Evolutionary conservation across 2,113 vertebrate species (phyloP).

Genomic region (Jaculus jaculus): DNA sequence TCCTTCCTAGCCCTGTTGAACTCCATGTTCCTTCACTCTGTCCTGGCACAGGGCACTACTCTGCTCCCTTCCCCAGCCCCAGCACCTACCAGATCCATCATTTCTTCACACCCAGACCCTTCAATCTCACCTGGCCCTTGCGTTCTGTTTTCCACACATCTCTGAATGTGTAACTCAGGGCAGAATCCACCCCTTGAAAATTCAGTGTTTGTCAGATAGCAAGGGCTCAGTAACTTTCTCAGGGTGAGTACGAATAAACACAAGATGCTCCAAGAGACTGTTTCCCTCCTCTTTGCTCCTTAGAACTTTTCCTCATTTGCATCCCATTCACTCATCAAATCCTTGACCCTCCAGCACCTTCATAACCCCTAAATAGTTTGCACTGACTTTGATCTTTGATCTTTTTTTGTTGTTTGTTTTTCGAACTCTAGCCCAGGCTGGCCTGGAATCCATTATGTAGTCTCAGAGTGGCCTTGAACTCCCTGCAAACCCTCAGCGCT

Average conservation of each 20-base stretch:
- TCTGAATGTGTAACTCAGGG: not conserved
- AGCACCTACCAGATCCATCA: not conserved
- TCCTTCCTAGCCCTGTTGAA: too few species aligned
- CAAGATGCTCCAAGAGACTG: fast-evolving
- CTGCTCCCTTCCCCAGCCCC: not conserved
- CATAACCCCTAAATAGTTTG: not conserved
- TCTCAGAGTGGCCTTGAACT: too few species aligned
- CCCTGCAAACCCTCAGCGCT: too few species aligned
- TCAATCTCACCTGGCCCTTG: not conserved
- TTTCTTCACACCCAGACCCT: not conserved
- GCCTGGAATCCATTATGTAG: too few species aligned
- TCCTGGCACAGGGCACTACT: too few species aligned
- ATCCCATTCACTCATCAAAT: fast-evolving
- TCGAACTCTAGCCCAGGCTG: not conserved
- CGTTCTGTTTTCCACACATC: not conserved
- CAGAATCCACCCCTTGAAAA: not conserved
- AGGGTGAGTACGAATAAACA: not conserved
- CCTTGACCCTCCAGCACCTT: not conserved
- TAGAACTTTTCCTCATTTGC: not conserved
- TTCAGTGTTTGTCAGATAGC: not conserved
- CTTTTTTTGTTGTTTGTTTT: too few species aligned
- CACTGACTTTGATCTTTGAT: not conserved
- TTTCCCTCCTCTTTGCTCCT: not conserved
- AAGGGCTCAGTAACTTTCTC: not conserved
- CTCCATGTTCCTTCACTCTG: too few species aligned